Conservation (phyloP, 2,888 invertebrate genomes). For the Heliconius sara region DNA sequence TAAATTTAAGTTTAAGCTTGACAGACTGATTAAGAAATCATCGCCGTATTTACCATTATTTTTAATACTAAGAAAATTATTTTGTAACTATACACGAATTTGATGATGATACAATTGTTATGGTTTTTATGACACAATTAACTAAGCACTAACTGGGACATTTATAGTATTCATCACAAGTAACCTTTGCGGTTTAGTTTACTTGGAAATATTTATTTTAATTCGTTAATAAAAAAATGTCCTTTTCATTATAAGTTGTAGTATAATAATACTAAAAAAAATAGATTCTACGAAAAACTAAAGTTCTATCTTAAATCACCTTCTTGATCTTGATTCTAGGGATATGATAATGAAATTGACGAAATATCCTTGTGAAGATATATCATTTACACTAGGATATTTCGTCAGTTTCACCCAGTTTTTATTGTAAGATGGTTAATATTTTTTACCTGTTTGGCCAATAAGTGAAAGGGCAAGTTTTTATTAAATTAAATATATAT, state of each 20-base stretch:
- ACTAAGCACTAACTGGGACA: neutral
- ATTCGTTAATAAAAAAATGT: too few species aligned
- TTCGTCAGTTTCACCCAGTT: neutral
- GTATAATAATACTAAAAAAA: neutral
- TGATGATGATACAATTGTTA: conserved; percentile 53
- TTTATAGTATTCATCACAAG: conserved; percentile 17
- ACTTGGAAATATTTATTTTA: conserved; percentile 1
- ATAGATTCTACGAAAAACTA: neutral
- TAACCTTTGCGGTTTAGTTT: conserved; percentile 40
- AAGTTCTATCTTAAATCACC: neutral
- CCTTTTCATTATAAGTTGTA: too few species aligned
- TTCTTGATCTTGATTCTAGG: too few species aligned
- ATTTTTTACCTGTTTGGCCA: neutral
- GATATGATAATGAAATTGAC: too few species aligned
- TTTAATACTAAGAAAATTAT: neutral
- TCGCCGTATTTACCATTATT: neutral
- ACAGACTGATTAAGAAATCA: neutral
- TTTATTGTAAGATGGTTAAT: conserved; percentile 12
- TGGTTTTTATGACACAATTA: conserved; percentile 57
- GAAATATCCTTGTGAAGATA: too few species aligned
- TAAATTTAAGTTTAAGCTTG: neutral
- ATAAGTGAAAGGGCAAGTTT: neutral
- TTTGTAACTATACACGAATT: neutral
- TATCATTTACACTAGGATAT: neutral
- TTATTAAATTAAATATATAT: too few species aligned